phyloP scores from a whole-genome alignment of 2,113 vertebrate genomes.

The Ammodramus savannarum region DNA sequence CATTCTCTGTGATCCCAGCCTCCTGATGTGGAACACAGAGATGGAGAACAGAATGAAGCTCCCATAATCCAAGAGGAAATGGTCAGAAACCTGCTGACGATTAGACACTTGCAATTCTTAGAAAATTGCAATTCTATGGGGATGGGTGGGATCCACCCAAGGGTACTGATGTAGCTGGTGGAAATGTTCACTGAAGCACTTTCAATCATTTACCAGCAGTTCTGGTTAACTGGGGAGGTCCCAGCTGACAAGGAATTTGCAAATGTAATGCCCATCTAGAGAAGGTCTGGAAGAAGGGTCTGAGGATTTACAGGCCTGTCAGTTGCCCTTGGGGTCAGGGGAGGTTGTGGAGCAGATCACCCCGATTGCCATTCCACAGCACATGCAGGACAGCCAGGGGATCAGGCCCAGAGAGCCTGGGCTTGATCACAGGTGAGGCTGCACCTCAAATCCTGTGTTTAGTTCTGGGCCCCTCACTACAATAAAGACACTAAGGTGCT shows the following conservation, averaged over 20 bases:
- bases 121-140: background rate
- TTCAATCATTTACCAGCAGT: background rate
- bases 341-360: background rate
- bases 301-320: background rate
- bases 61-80: background rate
- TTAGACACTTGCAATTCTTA: too few relatives aligned
- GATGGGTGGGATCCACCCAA: background rate
- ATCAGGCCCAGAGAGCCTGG: background rate
- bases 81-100: background rate
- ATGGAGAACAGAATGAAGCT: background rate
- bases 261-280: fast-evolving
- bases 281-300: background rate
- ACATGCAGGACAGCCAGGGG: background rate
- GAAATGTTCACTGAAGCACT: background rate
- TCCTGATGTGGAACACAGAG: background rate
- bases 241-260: background rate
- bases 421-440: background rate
- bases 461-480: background rate
- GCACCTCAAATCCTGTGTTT: background rate
- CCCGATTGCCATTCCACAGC: background rate
- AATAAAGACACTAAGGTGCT: background rate
- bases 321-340: background rate
- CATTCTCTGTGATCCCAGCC: too few relatives aligned
- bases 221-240: background rate
- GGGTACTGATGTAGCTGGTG: fast-evolving